Evolutionary conservation across 1,140 invertebrate genomes (phyloP), one percentile per base, ranked within the genome.

Genomic region (Eriosoma lanigerum): DNA sequence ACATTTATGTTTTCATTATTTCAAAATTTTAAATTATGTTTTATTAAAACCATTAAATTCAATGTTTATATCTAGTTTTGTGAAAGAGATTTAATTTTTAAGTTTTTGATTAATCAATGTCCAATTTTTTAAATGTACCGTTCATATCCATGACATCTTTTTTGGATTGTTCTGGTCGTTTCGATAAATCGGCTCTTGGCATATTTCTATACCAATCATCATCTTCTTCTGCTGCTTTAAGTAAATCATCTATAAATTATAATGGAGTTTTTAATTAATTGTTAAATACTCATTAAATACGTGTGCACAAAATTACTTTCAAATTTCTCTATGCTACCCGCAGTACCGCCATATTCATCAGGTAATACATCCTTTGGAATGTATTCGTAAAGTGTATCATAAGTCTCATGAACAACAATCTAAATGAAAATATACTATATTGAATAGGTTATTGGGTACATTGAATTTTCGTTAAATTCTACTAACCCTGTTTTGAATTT

Each of bases 361-460:
- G 93, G 93, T 60, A 94, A 85, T 83, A 95, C 91, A 52, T 93
- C 92, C 83, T 89, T 90, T 0, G 93, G 93, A 19, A 94, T 86
- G 81, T 90, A 89, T 82, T 93, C 90, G 84, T 94, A 92, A 0
- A 95, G 87, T 6, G 90, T 90, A 38, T 93, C 90, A 10, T 93
- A 82, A 21, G 90, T 89, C 81, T 89, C 90, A 84, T 94, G 93
- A 58, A 94, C 89, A 83, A 90, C 91, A 82, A 95, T 93, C 88
- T 86, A 48, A 60, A 56, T 8, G 6, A 38, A 48, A 48, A 78
- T 6, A 32, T n/a, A 32, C 8, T n/a, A n/a, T n/a, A n/a, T n/a
- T n/a, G n/a, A n/a, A n/a, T n/a, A n/a, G n/a, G n/a, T n/a, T n/a
- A n/a, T n/a, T n/a, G n/a, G n/a, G 12, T 21, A 21, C 29, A 19